Evolutionary conservation across 53 echinoderm and acorn worm species (phyloP), one percentile per base, ranked within the genome.

Genomic region (Crossaster papposus): DNA sequence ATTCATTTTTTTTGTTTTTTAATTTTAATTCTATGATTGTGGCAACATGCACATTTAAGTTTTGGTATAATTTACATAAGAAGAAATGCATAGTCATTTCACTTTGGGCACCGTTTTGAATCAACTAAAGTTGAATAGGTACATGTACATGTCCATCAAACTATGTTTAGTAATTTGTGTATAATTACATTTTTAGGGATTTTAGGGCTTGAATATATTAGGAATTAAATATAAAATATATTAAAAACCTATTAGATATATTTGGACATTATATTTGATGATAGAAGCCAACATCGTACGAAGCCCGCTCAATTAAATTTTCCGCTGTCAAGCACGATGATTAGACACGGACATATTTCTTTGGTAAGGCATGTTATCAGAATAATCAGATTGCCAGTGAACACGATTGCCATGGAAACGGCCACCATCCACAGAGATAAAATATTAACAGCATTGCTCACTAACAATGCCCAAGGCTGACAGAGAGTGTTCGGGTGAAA

Each of bases 371-470:
- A 22, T 78, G 51, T 78, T 38, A 38, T 78, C 50, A 3, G 36
- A 78, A 51, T 78, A 78, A n/a, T 35, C 51, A n/a, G 78, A 36
- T 33, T 78, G 75, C 75, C 3, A n/a, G 44, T 2, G 72, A 31
- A 71, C 29, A 71, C 30, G 14, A 51, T 78, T 78, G 78, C 78
- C 51, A 78, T 78, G 78, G 78, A 5, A 50, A n/a, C 78, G n/a
- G 78, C 78, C 78, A 78, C 33, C 78, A 23, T 78, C 51, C 26
- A 78, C 51, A 51, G 51, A 26, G 78, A 78, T 78, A 51, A 18
- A 38, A 51, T 78, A 78, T 33, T 30, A 70, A 62, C 17, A 18
- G 22, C 68, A 68, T 11, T 10, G 11, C 5, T 73, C 33, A 14
- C 36, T 20, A 51, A 51, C 37, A 50, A 26, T 38, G 51, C 78